Percentiles rank a stretch among this genome's conserved stretches.
Evolutionary conservation across 2,797 vertebrate genomes (phyloP).

Genomic region (Halcyon smyrnensis): DNA sequence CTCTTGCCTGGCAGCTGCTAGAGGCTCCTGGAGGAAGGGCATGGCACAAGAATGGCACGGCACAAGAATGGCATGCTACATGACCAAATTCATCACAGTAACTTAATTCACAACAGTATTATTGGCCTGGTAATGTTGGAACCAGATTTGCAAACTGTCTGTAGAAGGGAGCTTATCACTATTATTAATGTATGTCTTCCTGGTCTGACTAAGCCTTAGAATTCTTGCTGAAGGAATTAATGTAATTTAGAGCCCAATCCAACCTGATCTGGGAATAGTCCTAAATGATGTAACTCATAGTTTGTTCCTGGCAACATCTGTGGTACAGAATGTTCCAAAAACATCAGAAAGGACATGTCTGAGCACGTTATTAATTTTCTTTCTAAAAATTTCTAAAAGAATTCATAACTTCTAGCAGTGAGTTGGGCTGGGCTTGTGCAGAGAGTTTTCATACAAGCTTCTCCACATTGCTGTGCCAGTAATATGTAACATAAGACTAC

Average conservation of each 20-base stretch:
- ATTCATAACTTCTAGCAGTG: conserved; percentile 36
- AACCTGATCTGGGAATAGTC: conserved; percentile 33
- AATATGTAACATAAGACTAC: conserved; percentile 24
- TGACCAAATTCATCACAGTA: neutral
- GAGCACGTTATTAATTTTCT: conserved; percentile 21
- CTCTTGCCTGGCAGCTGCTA: neutral
- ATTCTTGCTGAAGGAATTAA: conserved; percentile 15
- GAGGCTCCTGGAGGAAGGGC: neutral
- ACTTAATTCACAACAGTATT: neutral
- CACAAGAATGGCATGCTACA: neutral
- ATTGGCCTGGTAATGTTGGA: neutral
- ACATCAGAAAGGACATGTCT: conserved; percentile 46
- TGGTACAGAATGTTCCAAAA: conserved; percentile 25
- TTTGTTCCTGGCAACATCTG: conserved; percentile 33
- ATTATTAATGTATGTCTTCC: conserved; percentile 45
- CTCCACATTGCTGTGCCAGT: neutral
- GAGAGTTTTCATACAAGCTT: conserved; percentile 30
- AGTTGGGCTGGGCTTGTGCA: conserved; percentile 30
- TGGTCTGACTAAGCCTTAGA: conserved; percentile 12
- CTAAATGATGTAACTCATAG: conserved; percentile 23
- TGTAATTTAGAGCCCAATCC: neutral
- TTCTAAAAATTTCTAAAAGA: conserved; percentile 19
- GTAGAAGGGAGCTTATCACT: conserved; percentile 2
- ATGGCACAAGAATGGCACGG: neutral
- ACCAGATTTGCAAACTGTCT: neutral